phyloP scores from a whole-genome alignment of 2,113 vertebrate species.

The Dryoscopus gambensis region DNA sequence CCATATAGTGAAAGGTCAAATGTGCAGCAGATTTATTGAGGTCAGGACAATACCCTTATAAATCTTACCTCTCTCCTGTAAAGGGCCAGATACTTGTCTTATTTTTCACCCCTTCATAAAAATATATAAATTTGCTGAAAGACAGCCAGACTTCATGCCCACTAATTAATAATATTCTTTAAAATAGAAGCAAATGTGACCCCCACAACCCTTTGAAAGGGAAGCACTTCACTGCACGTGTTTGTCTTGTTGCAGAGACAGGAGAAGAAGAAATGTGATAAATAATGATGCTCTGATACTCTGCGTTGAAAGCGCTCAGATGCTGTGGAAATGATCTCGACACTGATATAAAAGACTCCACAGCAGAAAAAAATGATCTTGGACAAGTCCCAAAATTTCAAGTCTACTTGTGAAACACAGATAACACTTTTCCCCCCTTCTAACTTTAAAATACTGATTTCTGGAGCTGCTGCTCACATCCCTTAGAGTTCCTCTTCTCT shows the following conservation, averaged over 20 bases:
- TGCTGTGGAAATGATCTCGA: neutral
- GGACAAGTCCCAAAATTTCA: neutral
- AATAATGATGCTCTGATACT: neutral
- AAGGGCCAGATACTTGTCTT: neutral
- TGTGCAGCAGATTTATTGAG: neutral
- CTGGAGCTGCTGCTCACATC: neutral
- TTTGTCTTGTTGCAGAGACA: neutral
- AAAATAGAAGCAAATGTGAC: rapidly evolving
- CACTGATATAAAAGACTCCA: neutral
- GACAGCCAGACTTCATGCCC: neutral
- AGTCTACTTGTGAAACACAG: neutral
- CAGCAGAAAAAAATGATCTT: neutral
- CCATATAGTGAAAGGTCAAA: neutral
- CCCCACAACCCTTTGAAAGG: neutral
- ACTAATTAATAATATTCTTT: neutral
- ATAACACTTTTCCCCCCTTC: neutral
- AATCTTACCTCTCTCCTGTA: neutral
- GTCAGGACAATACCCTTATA: neutral
- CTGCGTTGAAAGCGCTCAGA: neutral
- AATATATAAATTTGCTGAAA: neutral
- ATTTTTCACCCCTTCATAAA: neutral
- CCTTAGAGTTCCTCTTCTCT: neutral
- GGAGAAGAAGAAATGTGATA: neutral
- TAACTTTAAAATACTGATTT: neutral
- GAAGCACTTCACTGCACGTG: neutral